Base-by-base conservation (phyloP, 2,888 invertebrate genomes). In the Xestia c-nigrum region DNA sequence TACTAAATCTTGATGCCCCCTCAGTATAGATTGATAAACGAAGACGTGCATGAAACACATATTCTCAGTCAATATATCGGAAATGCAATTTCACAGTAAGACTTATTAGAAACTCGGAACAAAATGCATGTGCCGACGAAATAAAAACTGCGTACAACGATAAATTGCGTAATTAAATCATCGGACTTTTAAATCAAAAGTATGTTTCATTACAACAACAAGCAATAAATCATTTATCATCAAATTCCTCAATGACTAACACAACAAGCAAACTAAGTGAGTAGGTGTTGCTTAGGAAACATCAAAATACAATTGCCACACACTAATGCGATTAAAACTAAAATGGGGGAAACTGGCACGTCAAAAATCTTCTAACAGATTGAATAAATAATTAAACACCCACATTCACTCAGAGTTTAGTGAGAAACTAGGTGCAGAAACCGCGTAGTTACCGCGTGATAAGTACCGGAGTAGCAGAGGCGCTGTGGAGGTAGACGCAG, bases 311-410 rank as follows among this genome's bases (percentile, higher is more conserved):
- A 12, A 73, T 78, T 85, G 69, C 85, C 68, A 79, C 82, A 79
- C 74, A 38, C 59, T 88, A 89, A 89, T 88, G 82, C 87, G 90
- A 90, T 91, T 89, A 87, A 82, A 84, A 85, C 78, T 74, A 87
- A 85, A 80, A 81, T 63, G 75, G 82, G 78, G 81, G 83, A 81
- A 83, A 85, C 76, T 57, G 67, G 76, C 57, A 85, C 72, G 80
- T 85, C 84, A 90, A 92, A 91, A 92, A 92, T 90, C 89, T 88
- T 88, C 83, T 85, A 86, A 89, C 90, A 89, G 89, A 92, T 91
- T 93, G 92, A 94, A 93, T 94, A 93, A 95, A 94, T 95, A 94
- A 95, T 94, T 94, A 93, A 94, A 91, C 92, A 91, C 90, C 91
- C 91, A 90, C 89, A 90, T 88, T 89, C 85, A 89, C 89, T 90